Evolutionary conservation across 2,113 vertebrate species (phyloP).

Genomic region (Indicator indicator): DNA sequence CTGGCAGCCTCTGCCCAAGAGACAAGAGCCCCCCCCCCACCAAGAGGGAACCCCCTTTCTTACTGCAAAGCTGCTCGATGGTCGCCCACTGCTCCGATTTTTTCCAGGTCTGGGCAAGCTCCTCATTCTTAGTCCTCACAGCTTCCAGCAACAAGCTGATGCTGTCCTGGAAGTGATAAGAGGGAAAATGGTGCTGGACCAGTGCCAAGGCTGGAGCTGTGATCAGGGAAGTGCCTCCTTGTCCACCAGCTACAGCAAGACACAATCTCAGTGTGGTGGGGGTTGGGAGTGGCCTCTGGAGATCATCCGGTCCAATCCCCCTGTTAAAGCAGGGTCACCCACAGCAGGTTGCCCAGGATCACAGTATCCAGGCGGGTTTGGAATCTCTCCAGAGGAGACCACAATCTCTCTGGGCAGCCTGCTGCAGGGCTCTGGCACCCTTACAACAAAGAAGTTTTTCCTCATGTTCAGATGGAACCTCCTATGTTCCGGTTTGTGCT

Average conservation of each 20-base stretch:
- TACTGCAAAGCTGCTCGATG: conserved; percentile 97
- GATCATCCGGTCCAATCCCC: not conserved
- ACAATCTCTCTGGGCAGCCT: not conserved
- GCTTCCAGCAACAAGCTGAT: conserved; percentile 95
- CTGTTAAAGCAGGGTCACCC: not conserved
- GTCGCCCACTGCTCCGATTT: conserved; percentile 99
- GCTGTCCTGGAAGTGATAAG: conserved; percentile 84
- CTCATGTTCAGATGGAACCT: no score
- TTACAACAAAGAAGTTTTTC: no score
- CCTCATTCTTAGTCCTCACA: conserved; percentile 91
- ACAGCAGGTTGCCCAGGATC: not conserved
- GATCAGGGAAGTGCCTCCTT: no score
- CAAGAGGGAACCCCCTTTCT: conserved; percentile 50
- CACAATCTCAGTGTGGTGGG: not conserved
- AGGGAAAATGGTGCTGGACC: not conserved
- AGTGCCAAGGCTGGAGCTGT: not conserved
- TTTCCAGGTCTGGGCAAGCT: conserved; percentile 96
- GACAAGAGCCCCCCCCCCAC: not conserved
- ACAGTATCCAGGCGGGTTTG: not conserved
- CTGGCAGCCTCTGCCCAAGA: not conserved
- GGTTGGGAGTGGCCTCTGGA: not conserved
- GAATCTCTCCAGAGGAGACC: not conserved
- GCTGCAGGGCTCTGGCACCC: no score
- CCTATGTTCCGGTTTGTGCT: no score
- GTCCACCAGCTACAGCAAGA: not conserved